Base-by-base conservation (phyloP, 2,888 invertebrate genomes). In the Germaria angustata region DNA sequence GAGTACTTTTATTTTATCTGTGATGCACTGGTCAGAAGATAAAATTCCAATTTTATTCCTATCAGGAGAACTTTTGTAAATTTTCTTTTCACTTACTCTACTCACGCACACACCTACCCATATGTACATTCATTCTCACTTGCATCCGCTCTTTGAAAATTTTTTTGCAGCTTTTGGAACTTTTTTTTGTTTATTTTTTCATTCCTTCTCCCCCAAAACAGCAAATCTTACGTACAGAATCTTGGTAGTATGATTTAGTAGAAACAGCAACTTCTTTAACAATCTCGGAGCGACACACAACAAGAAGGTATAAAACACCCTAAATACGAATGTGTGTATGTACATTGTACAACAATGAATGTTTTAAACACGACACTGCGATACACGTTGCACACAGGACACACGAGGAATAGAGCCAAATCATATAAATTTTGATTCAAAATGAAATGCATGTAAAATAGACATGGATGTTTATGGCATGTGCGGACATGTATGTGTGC, bases 231-330 rank as follows among this genome's bases (percentile, higher is more conserved):
- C 17, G 17, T 44, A 15, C 0, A 66, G 66, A 73, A 66, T 72
- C 71, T 77, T 71, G 59, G 76, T 49, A 73, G 82, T 75, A 71
- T 82, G 82, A 75, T 82, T 82, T 69, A 82, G 82, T 66, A 82
- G 79, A 53, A 71, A 65, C 55, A 49, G 34, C 20, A 73, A 53
- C 57, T 78, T 78, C 55, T 69, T 78, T 20, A 57, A 49, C 57
- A 61, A 41, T 44, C 61, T 61, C 65, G 28, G 20, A 59, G 61
- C 24, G 41, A 53, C 22, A 61, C 41, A 41, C 69, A 61, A 61
- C 61, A 69, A 77, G 77, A 69, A 61, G 44, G 34, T 24, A 44
- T 53, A 59, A 77, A 77, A 77, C 77, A 77, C 77, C 77, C 77
- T 63, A 77, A 69, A 77, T 28, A 61, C 34, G 61, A 68, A 8